Base-by-base conservation (phyloP, 2,888 invertebrate species). In the Andrena bucephala region DNA sequence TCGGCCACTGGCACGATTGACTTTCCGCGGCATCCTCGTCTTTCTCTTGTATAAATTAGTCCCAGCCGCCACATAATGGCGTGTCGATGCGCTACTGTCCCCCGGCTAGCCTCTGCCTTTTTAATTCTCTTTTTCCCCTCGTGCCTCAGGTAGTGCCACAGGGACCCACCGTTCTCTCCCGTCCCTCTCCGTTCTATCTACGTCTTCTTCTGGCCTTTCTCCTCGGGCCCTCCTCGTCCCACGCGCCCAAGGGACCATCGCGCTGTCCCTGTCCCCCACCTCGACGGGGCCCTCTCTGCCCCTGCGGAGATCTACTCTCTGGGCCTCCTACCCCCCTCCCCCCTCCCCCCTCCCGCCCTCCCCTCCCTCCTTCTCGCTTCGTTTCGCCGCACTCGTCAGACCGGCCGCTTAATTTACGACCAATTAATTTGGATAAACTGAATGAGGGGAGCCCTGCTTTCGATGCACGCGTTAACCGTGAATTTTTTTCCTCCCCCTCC, bases 371-470 rank as follows among this genome's bases (percentile, higher is more conserved):
- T 76, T 66, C 68, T 72, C 78, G 63, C 77, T 80, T 83, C 86
- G 75, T 83, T 81, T 75, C 50, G 77, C 69, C 59, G 80, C 85
- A 82, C 89, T 91, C 91, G 88, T 91, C 90, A 89, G 87, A 89
- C 81, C 88, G 88, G 89, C 90, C 88, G 90, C 92, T 92, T 94
- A 94, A 94, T 94, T 94, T 94, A 94, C 92, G 94, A 93, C 94
- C 94, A 94, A 94, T 94, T 94, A 94, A 94, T 94, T 94, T 94
- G 94, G 94, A 93, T 94, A 94, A 94, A 93, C 92, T 92, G 93
- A 93, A 92, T 78, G 84, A 81, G 85, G 86, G 82, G 86, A 89
- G 82, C 90, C 90, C 90, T 91, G 90, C 92, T 92, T 85, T 91
- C 92, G 92, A 92, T 93, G 91, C 92, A 92, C 93, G 92, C 93